These are phyloP conservation scores for Dorcus hopei DNA, from an alignment of 2,888 invertebrate genomes.

Conservation along the genomic window DNA sequence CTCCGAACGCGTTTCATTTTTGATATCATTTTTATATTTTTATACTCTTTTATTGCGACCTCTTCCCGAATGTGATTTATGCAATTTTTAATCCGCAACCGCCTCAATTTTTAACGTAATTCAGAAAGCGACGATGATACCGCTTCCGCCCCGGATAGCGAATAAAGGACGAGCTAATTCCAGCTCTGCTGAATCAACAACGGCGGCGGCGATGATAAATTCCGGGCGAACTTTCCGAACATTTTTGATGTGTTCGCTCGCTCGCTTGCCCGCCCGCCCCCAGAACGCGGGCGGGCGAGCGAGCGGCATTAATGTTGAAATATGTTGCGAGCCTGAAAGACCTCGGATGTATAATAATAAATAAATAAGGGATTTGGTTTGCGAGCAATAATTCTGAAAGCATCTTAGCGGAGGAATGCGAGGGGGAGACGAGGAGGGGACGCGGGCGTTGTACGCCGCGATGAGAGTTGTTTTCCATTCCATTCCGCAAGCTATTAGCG, in stretches of 20 bases:
- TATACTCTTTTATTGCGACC: too few species aligned
- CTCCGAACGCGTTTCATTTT: too few species aligned
- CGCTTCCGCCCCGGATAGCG: too few species aligned
- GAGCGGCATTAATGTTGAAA: slow-evolving; percentile 18
- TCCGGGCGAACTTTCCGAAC: slow-evolving; percentile 1
- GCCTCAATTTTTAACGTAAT: too few species aligned
- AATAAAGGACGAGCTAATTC: too few species aligned
- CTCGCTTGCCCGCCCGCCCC: background rate
- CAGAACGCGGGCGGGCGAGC: background rate
- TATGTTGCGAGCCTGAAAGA: slow-evolving; percentile 16
- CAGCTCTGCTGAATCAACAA: too few species aligned
- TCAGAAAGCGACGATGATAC: too few species aligned
- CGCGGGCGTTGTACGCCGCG: slow-evolving; percentile 10
- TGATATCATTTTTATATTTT: too few species aligned
- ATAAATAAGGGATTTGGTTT: slow-evolving; percentile 22
- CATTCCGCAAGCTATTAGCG: slow-evolving; percentile 45
- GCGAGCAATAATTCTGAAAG: slow-evolving; percentile 20
- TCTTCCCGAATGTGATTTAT: too few species aligned
- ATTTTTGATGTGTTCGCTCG: slow-evolving; percentile 12
- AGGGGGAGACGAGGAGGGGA: slow-evolving; percentile 8
- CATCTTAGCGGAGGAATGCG: slow-evolving; percentile 9
- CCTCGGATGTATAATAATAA: slow-evolving; percentile 19
- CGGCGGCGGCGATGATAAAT: too few species aligned
- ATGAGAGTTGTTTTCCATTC: slow-evolving; percentile 41
- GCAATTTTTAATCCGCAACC: too few species aligned